These are phyloP conservation scores for Acridotheres tristis DNA, from an alignment of 2,797 vertebrate species.

Conservation along the genomic window DNA sequence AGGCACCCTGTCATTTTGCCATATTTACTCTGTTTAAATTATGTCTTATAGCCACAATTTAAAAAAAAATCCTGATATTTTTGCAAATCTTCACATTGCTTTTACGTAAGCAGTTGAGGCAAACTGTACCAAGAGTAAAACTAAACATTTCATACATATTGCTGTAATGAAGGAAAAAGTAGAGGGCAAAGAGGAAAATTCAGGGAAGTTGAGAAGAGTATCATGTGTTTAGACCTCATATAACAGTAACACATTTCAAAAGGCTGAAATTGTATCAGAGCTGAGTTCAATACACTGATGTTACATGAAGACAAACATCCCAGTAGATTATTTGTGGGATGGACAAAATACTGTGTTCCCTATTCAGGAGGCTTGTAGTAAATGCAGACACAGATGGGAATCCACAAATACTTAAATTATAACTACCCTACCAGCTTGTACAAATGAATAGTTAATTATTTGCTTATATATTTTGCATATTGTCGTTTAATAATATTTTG, in stretches of 20 bases:
- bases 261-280: neutral
- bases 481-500: neutral
- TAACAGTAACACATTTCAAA: neutral
- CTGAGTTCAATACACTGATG: neutral
- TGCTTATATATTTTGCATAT: constrained; percentile 3
- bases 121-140: neutral
- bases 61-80: neutral
- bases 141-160: neutral
- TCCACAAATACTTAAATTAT: constrained; percentile 12
- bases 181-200: neutral
- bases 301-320: neutral
- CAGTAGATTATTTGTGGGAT: neutral
- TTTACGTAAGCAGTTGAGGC: neutral
- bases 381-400: neutral
- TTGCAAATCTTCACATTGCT: neutral
- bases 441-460: constrained; percentile 24
- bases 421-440: neutral
- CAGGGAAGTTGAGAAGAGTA: neutral
- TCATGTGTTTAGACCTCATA: neutral
- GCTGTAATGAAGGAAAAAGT: neutral
- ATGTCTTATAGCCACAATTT: neutral
- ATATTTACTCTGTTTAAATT: neutral
- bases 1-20: neutral
- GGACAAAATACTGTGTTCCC: neutral
- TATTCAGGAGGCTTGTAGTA: neutral